phyloP scores from a whole-genome alignment of 2,888 invertebrate species.

The Pyralis farinalis region DNA sequence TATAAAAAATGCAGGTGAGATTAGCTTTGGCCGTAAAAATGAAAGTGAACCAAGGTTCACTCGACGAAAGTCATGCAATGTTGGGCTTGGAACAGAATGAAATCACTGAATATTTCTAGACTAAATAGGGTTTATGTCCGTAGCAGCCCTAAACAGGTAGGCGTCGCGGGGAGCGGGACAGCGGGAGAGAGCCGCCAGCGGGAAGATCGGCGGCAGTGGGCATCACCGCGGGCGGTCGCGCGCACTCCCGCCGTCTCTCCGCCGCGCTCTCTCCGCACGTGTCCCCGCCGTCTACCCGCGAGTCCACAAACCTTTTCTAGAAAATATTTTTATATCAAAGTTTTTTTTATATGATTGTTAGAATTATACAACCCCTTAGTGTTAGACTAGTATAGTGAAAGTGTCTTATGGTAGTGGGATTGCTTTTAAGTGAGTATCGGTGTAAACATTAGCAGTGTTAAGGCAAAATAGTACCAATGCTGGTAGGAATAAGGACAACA shows the following conservation, averaged over 20 bases:
- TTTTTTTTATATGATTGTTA: slow-evolving; percentile 12
- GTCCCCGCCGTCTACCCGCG: too few relatives aligned
- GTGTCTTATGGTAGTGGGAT: slow-evolving; percentile 13
- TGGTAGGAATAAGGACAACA: background rate
- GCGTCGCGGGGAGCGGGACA: background rate
- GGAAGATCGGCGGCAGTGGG: background rate
- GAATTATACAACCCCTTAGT: slow-evolving; percentile 12
- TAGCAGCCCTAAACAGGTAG: background rate
- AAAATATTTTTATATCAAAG: slow-evolving; percentile 6
- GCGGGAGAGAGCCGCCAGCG: background rate
- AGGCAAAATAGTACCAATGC: background rate
- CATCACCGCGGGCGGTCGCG: background rate
- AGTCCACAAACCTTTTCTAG: background rate
- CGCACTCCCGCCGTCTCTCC: background rate
- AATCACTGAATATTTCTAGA: too few relatives aligned
- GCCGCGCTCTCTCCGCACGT: slow-evolving; percentile 1
- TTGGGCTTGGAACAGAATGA: too few relatives aligned
- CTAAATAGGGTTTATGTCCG: too few relatives aligned
- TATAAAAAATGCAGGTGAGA: too few relatives aligned
- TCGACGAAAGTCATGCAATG: too few relatives aligned
- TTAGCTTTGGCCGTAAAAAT: too few relatives aligned
- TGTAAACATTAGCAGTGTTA: too few relatives aligned
- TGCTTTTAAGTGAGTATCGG: slow-evolving; percentile 11
- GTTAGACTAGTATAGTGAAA: slow-evolving; percentile 5
- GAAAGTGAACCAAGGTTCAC: too few relatives aligned